Evolutionary conservation across 2,113 vertebrate genomes (phyloP).

Genomic region (Colius striatus): DNA sequence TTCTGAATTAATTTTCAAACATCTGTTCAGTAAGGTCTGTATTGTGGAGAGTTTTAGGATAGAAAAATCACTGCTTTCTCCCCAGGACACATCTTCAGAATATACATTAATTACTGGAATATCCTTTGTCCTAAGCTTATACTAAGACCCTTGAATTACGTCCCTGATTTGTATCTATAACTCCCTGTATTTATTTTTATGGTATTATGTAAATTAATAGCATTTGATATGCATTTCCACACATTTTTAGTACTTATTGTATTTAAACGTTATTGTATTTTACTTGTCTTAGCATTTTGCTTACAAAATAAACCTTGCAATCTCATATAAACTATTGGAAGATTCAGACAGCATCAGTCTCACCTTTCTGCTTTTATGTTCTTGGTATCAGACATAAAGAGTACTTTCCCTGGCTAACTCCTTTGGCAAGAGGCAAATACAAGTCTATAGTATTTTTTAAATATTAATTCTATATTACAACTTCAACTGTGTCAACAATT

Average conservation of each 20-base stretch:
- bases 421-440: background rate
- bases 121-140: background rate
- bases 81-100: background rate
- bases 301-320: background rate
- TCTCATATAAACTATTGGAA: background rate
- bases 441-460: background rate
- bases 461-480: constrained; percentile 21
- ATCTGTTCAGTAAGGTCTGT: background rate
- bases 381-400: background rate
- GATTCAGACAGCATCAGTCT: background rate
- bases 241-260: background rate
- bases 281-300: background rate
- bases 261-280: background rate
- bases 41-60: background rate
- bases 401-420: background rate
- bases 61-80: background rate
- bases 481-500: background rate
- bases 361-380: background rate
- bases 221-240: background rate
- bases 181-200: background rate
- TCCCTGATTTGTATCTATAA: background rate
- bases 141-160: background rate
- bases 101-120: background rate
- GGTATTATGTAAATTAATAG: background rate
- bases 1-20: background rate